Conservation (phyloP, 1,140 invertebrate genomes). For the Solenopsis fugax region DNA sequence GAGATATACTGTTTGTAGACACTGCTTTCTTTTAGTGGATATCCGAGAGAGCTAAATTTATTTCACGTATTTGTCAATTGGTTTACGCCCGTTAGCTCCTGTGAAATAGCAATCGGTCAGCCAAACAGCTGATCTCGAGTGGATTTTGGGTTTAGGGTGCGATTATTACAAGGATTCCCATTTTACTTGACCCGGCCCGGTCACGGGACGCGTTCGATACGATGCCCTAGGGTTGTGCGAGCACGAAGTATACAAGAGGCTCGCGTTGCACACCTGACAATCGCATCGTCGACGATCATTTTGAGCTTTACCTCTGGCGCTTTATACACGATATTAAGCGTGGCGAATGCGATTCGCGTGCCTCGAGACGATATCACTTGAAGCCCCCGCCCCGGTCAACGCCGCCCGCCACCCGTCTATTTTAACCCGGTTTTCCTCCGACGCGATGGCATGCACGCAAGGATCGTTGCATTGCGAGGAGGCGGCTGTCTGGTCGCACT, state of each 20-base stretch:
- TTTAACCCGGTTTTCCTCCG: conserved; percentile 41
- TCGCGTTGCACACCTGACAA: conserved; percentile 33
- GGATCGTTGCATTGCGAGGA: not conserved
- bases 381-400: not conserved
- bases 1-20: not conserved
- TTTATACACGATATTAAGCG: conserved; percentile 2
- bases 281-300: conserved; percentile 34
- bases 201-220: conserved; percentile 35
- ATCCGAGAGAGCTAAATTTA: not conserved
- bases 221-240: not conserved
- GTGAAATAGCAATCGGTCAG: conserved; percentile 16
- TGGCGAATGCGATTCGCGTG: conserved; percentile 44
- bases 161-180: conserved; percentile 22
- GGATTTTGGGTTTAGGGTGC: conserved; percentile 20
- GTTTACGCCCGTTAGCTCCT: not conserved
- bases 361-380: conserved; percentile 40
- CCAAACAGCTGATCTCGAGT: conserved; percentile 53
- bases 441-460: conserved; percentile 27
- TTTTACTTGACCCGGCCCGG: conserved; percentile 18
- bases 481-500: conserved; percentile 26
- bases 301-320: not conserved
- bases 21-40: not conserved
- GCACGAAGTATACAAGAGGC: not conserved
- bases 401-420: conserved; percentile 14
- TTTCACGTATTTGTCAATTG: not conserved